These are phyloP conservation scores for Tauraco erythrolophus DNA, from an alignment of 2,113 vertebrate genomes.

Conservation along the genomic window DNA sequence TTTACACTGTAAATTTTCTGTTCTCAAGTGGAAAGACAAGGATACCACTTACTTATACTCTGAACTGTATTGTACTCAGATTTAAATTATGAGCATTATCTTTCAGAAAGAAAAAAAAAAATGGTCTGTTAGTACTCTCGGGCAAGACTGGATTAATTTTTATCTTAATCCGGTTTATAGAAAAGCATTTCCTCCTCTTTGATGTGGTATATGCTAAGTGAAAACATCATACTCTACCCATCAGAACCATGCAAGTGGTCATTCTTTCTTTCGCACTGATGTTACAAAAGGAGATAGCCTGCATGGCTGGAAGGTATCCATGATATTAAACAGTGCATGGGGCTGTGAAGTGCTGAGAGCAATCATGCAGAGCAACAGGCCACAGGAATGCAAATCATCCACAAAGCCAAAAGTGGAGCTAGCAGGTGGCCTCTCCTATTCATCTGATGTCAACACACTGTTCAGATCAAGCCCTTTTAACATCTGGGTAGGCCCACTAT, in stretches of 20 bases:
- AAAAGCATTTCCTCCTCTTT: constrained; percentile 71
- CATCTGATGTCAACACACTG: constrained; percentile 87
- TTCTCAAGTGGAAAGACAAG: not conserved
- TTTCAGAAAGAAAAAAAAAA: constrained; percentile 17
- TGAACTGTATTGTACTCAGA: not conserved
- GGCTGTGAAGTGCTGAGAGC: constrained; percentile 89
- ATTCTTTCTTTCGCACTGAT: constrained; percentile 64
- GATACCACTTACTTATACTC: not conserved
- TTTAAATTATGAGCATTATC: constrained; percentile 34
- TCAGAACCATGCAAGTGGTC: constrained; percentile 43
- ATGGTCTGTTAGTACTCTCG: constrained; percentile 55
- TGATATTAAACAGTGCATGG: constrained; percentile 89
- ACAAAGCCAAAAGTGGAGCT: constrained; percentile 85
- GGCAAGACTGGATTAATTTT: constrained; percentile 83
- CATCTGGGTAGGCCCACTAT: constrained; percentile 84
- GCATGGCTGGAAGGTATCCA: constrained; percentile 84
- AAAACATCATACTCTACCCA: constrained; percentile 70
- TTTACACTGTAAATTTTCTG: not conserved
- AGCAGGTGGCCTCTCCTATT: constrained; percentile 94
- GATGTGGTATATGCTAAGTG: constrained; percentile 69
- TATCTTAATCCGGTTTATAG: constrained; percentile 63
- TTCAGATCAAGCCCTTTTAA: constrained; percentile 83
- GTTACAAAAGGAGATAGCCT: constrained; percentile 79
- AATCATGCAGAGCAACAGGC: constrained; percentile 90
- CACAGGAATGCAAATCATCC: constrained; percentile 95